phyloP scores from a whole-genome alignment of 2,113 vertebrate species.

The Lophura nycthemera region DNA sequence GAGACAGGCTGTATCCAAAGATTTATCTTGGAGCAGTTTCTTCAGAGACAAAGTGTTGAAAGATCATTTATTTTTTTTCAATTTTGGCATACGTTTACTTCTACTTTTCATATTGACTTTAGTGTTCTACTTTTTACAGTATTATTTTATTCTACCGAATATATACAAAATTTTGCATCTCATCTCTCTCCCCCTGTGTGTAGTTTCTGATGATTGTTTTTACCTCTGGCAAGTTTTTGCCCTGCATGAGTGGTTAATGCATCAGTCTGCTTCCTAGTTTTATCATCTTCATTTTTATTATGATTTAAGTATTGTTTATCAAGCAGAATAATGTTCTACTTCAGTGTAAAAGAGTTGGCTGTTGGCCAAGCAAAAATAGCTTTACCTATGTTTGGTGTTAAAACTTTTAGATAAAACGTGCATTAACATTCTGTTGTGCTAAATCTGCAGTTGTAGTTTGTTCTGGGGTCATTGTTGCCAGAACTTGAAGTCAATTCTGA shows the following conservation, averaged over 20 bases:
- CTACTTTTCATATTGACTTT: not conserved
- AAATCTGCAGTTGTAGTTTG: not conserved
- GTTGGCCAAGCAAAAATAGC: not conserved
- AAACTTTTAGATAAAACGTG: not conserved
- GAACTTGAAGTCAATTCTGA: not conserved
- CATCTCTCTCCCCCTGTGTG: not conserved
- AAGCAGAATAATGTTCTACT: not conserved
- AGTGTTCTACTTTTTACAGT: not conserved
- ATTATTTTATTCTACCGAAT: not conserved
- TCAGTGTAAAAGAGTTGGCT: not conserved
- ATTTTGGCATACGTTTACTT: not conserved
- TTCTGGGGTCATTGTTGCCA: not conserved
- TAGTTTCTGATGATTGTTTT: not conserved
- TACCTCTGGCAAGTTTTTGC: not conserved
- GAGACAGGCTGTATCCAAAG: not conserved
- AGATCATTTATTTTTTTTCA: not conserved
- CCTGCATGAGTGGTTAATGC: not conserved
- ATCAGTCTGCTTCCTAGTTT: not conserved
- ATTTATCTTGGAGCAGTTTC: not conserved
- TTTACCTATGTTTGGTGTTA: slow-evolving; percentile 32
- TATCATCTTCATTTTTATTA: not conserved
- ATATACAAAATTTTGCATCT: not conserved
- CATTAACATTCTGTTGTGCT: not conserved
- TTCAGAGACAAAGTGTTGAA: not conserved
- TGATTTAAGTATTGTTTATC: not conserved